These are phyloP conservation scores for Trididemnum nubilum DNA, from an alignment of 23 tunicate species.

Conservation along the genomic window DNA sequence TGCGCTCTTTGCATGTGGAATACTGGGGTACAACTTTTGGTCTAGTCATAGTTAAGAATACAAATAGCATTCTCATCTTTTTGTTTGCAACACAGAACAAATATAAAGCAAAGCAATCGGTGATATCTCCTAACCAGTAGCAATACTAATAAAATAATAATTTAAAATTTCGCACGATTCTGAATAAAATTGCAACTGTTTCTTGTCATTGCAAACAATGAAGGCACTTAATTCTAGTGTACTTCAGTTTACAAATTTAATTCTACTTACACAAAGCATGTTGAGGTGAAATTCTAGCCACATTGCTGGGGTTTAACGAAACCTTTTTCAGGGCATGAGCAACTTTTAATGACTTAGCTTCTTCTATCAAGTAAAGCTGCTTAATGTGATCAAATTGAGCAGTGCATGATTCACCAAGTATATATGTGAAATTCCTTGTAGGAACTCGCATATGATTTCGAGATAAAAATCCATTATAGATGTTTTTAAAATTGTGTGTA, in stretches of 20 bases:
- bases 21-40: too few relatives aligned
- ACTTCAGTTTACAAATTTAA: background rate
- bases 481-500: constrained; percentile 25
- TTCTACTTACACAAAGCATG: background rate
- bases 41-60: too few relatives aligned
- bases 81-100: too few relatives aligned
- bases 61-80: too few relatives aligned
- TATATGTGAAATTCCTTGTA: background rate
- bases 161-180: too few relatives aligned
- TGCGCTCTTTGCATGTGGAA: too few relatives aligned
- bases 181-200: too few relatives aligned
- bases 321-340: constrained; percentile 4
- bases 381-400: background rate
- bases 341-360: constrained; percentile 7
- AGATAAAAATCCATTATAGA: background rate
- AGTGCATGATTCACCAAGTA: constrained; percentile 11
- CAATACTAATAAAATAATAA: background rate
- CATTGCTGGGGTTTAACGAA: constrained; percentile 4
- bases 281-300: constrained; percentile 4
- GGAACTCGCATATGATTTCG: background rate
- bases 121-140: too few relatives aligned
- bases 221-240: too few relatives aligned
- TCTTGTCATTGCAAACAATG: too few relatives aligned
- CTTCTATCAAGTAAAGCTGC: constrained; percentile 12
- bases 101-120: too few relatives aligned